phyloP scores from a whole-genome alignment of 2,888 invertebrate species.

The Leptinotarsa haldemani region DNA sequence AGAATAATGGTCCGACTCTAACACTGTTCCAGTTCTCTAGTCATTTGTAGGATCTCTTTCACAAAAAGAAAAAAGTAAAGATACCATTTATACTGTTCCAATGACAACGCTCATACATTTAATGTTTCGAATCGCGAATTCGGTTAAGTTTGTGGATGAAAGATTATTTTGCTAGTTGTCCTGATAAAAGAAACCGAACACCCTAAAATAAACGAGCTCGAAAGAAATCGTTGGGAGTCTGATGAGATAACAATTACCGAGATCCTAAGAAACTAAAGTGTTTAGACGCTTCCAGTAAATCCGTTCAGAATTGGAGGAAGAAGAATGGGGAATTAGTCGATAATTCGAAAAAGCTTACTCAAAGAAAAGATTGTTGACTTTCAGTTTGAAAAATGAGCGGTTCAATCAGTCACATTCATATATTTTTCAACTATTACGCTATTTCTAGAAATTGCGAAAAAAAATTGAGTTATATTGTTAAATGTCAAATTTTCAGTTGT shows the following conservation, averaged over 20 bases:
- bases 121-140: not conserved
- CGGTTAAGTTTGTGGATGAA: not conserved
- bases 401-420: too few relatives aligned
- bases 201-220: not conserved
- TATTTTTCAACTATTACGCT: too few relatives aligned
- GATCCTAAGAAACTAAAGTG: not conserved
- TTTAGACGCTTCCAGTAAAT: not conserved
- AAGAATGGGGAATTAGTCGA: not conserved
- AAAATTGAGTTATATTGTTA: too few relatives aligned
- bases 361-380: not conserved
- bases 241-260: not conserved
- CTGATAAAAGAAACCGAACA: not conserved
- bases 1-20: slow-evolving; percentile 2
- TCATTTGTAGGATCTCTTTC: not conserved
- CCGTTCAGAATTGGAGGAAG: not conserved
- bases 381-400: not conserved
- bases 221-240: not conserved
- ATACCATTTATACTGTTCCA: not conserved
- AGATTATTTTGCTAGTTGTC: not conserved
- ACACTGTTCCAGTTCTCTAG: not conserved
- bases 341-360: not conserved
- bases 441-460: too few relatives aligned
- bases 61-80: not conserved
- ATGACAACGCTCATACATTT: not conserved
- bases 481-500: too few relatives aligned